Evolutionary conservation across 2,888 invertebrate genomes (phyloP), one percentile per base, ranked within the genome.

Genomic region (Asteroscopus sphinx): DNA sequence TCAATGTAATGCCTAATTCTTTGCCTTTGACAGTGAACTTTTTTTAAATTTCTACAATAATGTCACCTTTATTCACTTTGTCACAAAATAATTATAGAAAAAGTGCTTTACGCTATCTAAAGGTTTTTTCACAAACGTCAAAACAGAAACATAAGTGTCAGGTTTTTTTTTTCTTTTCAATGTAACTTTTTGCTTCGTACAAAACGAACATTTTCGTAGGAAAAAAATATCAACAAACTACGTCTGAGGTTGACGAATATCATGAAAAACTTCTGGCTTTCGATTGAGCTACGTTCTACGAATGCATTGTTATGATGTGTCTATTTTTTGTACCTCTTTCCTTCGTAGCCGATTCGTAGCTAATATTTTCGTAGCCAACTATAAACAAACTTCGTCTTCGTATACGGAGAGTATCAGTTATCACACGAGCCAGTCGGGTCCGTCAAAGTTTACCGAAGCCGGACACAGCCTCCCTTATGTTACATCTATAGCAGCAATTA

Each of bases 381-480:
- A 44, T 7, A 1, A 9, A 8, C n/a, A 15, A 51, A 51, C n/a
- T 30, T 39, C 4, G 2, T 13, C 9, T 2, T 7, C 12, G 15
- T 30, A 11, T 8, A 16, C 8, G 39, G 16, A 26, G 26, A 35
- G 21, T 67, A 67, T 60, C 56, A 35, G 48, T 36, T 69, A 40
- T 15, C 53, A 55, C 6, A 17, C 9, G 8, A 32, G 45, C 16
- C 28, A 21, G 37, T 4, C 47, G 41, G 40, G 42, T 37, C 36
- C 42, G 62, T 61, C 56, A 52, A 79, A 84, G 77, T 83, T 82
- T 49, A 46, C 12, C 6, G 79, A 80, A 83, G 78, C 81, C 81
- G 57, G 65, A 64, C 68, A 45, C 39, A 55, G 39, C 25, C 37
- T 41, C 17, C 12, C 7, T 15, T n/a, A 13, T 21, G 15, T 28